Evolutionary conservation across 1,140 invertebrate species (phyloP), one percentile per base, ranked within the genome.

Genomic region (Drosophila prosaltans): DNA sequence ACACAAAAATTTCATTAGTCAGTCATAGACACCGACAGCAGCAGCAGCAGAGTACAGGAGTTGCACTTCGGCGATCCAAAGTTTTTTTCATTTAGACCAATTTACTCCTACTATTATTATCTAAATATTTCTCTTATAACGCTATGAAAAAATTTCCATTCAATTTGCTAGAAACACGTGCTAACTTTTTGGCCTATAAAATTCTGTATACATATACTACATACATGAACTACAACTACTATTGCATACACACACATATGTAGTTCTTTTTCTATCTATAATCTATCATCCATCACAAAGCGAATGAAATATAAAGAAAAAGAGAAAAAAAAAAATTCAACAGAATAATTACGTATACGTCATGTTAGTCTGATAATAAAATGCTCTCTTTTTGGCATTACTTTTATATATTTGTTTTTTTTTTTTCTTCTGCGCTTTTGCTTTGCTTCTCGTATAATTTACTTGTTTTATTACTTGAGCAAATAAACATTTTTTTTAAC

Each of bases 1-100:
- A 71, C 57, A 51, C 54, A 62, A 59, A 59, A 59, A 59, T 59
- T 59, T 59, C 57, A 59, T 59, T 59, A 59, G 57, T 59, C 9
- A 40, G 32, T 59, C 9, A 59, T 58, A 58, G 6, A 58, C 16
- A 30, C 16, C 24, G 16, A 40, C 8, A 24, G 16, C 5, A 16
- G 16, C 16, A 16, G 16, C 16, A n/a, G n/a, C 1, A 39, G 7
- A 39, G 48, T 54, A 21, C 45, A 48, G 45, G 16, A 58, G 28
- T 58, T 1, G 55, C 32, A 24, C 26, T 26, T 8, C 21, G 6
- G 21, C 21, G 6, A 54, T 21, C 48, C 11, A 9, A 54, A 54
- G 28, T 30, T 4, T 30, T 21, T 58, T 24, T 48, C 45, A 24
- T 48, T 48, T 24, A 24, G 16, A 16, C 45, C 45, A 48, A 48